These are phyloP conservation scores for Maccullochella peelii DNA, from an alignment of 2,113 vertebrate genomes.

Conservation along the genomic window DNA sequence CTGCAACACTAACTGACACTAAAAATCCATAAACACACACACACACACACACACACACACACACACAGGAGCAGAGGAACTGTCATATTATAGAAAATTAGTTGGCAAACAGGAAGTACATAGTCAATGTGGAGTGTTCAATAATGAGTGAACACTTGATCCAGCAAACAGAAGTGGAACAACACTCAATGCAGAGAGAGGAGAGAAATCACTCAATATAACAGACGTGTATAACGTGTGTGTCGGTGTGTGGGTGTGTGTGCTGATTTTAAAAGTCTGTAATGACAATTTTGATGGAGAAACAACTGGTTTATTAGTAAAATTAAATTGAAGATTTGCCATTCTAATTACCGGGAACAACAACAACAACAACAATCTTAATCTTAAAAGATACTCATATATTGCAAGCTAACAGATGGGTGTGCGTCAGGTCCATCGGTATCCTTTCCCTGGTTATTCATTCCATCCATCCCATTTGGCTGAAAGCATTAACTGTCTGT, in stretches of 20 bases:
- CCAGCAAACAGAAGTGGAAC: constrained; percentile 28
- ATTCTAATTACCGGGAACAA: not conserved
- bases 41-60: constrained; percentile 29
- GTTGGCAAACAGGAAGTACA: not conserved
- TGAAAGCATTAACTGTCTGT: constrained; percentile 6
- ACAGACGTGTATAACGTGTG: not conserved
- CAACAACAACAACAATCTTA: not conserved
- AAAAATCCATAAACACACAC: constrained; percentile 29
- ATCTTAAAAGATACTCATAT: not conserved
- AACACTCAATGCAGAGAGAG: constrained; percentile 23
- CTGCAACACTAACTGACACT: not conserved
- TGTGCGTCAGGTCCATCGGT: not conserved
- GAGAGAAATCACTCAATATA: not conserved
- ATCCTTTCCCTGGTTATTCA: constrained; percentile 8
- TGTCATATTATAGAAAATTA: constrained; percentile 13
- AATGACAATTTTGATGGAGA: not conserved
- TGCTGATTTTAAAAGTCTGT: not conserved
- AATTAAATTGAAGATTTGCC: not conserved
- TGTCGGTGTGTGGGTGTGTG: constrained; percentile 2
- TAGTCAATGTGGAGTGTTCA: constrained; percentile 26
- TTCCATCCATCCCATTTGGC: constrained; percentile 14
- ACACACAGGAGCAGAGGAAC: not conserved
- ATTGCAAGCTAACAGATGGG: constrained; percentile 5
- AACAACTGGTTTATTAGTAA: not conserved
- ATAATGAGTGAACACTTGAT: constrained; percentile 48